phyloP scores from a whole-genome alignment of 2,113 vertebrate genomes.

The Sula dactylatra region DNA sequence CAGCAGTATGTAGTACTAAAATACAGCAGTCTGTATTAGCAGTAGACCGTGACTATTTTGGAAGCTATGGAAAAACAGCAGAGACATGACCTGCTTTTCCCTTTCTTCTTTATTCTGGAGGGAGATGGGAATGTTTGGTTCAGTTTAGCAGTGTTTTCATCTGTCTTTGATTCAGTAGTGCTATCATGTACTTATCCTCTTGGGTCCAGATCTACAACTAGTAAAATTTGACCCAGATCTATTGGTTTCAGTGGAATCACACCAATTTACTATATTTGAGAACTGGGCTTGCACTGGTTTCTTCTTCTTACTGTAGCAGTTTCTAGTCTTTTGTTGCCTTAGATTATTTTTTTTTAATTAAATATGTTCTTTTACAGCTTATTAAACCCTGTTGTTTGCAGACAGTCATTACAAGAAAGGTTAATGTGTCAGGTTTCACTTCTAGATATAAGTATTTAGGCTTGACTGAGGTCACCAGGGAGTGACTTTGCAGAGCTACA shows the following conservation, averaged over 20 bases:
- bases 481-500: not conserved
- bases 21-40: not conserved
- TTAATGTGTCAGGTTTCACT: not conserved
- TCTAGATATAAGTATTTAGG: not conserved
- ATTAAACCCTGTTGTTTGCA: not conserved
- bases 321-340: not conserved
- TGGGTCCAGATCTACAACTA: not conserved
- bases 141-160: not conserved
- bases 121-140: not conserved
- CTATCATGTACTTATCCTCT: not conserved
- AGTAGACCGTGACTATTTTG: not conserved
- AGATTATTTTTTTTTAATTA: not conserved
- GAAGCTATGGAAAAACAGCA: not conserved
- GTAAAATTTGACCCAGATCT: not conserved
- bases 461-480: not conserved
- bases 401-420: not conserved
- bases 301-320: not conserved
- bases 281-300: not conserved
- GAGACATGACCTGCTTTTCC: not conserved
- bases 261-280: not conserved
- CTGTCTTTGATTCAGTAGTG: not conserved
- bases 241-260: not conserved
- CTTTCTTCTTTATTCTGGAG: not conserved
- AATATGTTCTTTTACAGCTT: not conserved
- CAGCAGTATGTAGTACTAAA: not conserved